phyloP scores from a whole-genome alignment of 2,888 invertebrate genomes.

The Andrena dorsata region DNA sequence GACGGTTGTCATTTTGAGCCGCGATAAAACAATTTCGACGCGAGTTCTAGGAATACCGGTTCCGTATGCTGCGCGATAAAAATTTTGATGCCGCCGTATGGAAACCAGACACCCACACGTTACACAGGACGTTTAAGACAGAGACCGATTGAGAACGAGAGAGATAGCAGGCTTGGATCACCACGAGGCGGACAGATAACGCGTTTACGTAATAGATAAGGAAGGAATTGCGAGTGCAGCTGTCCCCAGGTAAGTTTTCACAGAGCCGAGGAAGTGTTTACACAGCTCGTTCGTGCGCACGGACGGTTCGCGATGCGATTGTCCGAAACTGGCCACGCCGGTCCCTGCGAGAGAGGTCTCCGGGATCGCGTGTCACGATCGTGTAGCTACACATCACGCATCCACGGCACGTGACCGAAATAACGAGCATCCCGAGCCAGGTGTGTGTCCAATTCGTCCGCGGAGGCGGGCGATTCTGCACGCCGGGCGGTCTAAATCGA shows the following conservation, averaged over 20 bases:
- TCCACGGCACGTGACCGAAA: conserved; percentile 7
- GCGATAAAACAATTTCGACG: too few species aligned
- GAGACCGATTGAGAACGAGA: neutral
- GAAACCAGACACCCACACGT: too few species aligned
- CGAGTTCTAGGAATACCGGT: too few species aligned
- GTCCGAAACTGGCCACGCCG: neutral
- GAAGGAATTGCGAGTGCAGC: too few species aligned
- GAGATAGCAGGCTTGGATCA: neutral
- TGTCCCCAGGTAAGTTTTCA: too few species aligned
- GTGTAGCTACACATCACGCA: conserved; percentile 13
- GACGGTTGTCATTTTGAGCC: too few species aligned
- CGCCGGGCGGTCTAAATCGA: neutral
- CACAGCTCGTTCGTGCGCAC: neutral
- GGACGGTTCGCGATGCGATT: neutral
- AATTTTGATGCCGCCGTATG: too few species aligned
- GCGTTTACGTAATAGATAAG: conserved; percentile 36
- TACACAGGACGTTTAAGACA: too few species aligned
- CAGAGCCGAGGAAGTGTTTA: neutral
- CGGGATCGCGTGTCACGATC: conserved; percentile 28
- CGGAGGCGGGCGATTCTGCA: neutral
- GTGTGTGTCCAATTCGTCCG: neutral
- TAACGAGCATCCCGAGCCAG: neutral
- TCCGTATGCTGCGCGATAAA: too few species aligned
- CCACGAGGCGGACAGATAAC: conserved; percentile 16
- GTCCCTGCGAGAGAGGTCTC: neutral